Conservation (phyloP, 2,797 vertebrate species). For the Sylvilagus floridanus region DNA sequence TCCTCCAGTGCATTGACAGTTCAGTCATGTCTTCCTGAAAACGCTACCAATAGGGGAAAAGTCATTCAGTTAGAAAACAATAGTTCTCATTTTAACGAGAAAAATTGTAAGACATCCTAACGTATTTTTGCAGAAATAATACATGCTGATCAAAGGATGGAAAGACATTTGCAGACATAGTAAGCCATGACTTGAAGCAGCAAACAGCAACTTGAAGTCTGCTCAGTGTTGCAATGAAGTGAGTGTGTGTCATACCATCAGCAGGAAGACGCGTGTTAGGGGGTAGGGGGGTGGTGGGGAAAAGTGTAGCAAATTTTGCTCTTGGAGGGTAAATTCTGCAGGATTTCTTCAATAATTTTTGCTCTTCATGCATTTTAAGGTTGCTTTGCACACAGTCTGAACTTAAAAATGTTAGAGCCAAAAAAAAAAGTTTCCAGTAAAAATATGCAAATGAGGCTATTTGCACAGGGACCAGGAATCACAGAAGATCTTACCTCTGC, state of each 20-base stretch:
- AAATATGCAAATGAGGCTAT: background rate
- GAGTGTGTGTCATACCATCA: background rate
- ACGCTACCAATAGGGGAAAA: background rate
- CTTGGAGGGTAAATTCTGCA: background rate
- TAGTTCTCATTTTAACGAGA: background rate
- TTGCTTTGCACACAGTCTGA: background rate
- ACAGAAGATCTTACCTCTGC: accelerated
- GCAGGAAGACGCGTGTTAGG: accelerated
- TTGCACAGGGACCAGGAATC: background rate
- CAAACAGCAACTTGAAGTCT: no score
- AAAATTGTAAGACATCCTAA: background rate
- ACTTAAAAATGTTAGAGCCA: background rate
- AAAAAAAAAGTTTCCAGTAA: background rate
- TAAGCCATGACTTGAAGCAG: background rate
- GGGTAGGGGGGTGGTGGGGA: background rate
- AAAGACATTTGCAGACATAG: background rate
- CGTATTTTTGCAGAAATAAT: background rate
- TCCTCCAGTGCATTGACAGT: background rate
- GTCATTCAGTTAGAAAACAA: background rate
- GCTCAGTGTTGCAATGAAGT: background rate
- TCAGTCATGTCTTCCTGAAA: background rate
- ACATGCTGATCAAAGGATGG: background rate
- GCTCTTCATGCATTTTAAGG: background rate
- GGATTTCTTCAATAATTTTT: background rate
- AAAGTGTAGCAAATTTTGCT: no score